These are phyloP conservation scores for Coleophora deauratella DNA, from an alignment of 2,888 invertebrate genomes.

Conservation along the genomic window DNA sequence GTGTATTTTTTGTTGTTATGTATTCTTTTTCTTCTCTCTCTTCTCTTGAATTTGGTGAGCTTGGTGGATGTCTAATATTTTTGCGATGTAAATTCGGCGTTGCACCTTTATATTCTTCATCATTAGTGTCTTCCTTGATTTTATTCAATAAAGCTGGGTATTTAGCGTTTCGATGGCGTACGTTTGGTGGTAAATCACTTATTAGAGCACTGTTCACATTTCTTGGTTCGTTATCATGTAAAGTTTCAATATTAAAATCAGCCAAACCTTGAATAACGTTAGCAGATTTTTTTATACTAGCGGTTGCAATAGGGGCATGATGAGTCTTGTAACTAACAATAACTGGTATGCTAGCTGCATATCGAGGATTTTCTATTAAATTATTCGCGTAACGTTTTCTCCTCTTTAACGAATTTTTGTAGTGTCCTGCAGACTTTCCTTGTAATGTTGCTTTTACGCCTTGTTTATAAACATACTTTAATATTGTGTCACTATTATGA, in stretches of 20 bases:
- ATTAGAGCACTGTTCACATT: constrained; percentile 3
- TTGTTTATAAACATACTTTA: constrained; percentile 51
- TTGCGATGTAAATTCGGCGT: too few relatives aligned
- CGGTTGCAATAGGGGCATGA: constrained; percentile 23
- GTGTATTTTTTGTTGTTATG: constrained; percentile 9
- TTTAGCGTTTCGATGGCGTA: constrained; percentile 15
- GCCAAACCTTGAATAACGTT: constrained; percentile 41
- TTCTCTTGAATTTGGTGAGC: too few relatives aligned
- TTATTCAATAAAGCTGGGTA: constrained; percentile 1
- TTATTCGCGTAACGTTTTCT: constrained; percentile 31
- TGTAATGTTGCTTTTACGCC: constrained; percentile 22
- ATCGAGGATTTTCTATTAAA: constrained; percentile 17
- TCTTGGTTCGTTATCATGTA: constrained; percentile 27
- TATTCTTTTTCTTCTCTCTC: background rate
- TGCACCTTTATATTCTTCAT: constrained; percentile 8
- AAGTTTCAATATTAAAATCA: constrained; percentile 51
- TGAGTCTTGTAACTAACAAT: constrained; percentile 45
- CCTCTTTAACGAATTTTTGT: constrained; percentile 43
- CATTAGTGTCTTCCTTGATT: constrained; percentile 9
- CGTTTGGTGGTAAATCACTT: constrained; percentile 10
- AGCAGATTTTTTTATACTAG: constrained; percentile 14
- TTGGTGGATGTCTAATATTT: too few relatives aligned
- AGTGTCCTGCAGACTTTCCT: constrained; percentile 38
- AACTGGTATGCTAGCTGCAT: constrained; percentile 27
- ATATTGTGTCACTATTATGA: constrained; percentile 28